Conservation (phyloP, 30 jellyfish, hydroid and myxozoan genomes). For the Phacellophora camtschatica region DNA sequence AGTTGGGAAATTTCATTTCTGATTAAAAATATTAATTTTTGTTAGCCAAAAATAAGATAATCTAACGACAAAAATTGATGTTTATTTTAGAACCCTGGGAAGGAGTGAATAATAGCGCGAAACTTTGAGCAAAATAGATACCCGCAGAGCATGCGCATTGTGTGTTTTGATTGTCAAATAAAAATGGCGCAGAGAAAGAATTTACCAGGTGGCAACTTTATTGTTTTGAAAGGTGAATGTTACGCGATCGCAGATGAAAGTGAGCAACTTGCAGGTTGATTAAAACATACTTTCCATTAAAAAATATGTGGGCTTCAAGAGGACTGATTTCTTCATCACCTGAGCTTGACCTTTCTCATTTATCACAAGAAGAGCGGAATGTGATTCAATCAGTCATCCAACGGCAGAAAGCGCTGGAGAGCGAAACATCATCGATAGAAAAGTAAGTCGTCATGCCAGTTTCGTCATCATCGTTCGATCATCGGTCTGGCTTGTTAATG, state of each 20-base stretch:
- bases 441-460: no score
- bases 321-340: slow-evolving; percentile 68
- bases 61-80: no score
- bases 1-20: neutral
- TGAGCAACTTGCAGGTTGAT: slow-evolving; percentile 51
- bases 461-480: no score
- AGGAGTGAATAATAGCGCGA: neutral
- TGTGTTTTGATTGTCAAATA: slow-evolving; percentile 37
- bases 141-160: slow-evolving; percentile 65
- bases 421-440: slow-evolving; percentile 69
- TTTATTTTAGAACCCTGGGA: no score
- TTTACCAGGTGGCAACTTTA: slow-evolving; percentile 77
- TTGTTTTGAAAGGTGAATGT: slow-evolving; percentile 21
- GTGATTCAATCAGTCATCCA: slow-evolving; percentile 76
- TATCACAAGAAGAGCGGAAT: slow-evolving; percentile 77
- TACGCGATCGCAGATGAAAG: slow-evolving; percentile 69
- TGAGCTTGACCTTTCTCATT: slow-evolving; percentile 84
- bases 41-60: no score
- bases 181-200: slow-evolving; percentile 60
- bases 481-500: no score
- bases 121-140: neutral
- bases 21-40: slow-evolving; percentile 5
- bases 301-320: slow-evolving; percentile 62
- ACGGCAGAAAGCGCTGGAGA: slow-evolving; percentile 86
- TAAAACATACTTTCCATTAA: slow-evolving; percentile 3